Conservation (phyloP, 2,113 vertebrate genomes). For the Gasterosteus nipponicus region DNA sequence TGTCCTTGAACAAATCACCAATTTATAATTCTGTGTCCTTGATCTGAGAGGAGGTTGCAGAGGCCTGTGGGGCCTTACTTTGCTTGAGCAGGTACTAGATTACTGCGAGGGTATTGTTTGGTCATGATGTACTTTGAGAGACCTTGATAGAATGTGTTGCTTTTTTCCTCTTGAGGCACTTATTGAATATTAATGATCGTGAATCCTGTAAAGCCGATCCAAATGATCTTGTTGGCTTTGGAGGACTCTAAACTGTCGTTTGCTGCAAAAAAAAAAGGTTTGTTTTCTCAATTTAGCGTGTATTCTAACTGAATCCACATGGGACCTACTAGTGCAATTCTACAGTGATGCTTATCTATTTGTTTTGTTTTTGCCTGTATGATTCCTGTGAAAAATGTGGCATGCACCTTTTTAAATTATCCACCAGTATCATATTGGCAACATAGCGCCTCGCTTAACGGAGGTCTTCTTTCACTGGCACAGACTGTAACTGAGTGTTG, state of each 20-base stretch:
- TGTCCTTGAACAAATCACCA: slow-evolving; percentile 59
- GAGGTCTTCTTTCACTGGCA: slow-evolving; percentile 25
- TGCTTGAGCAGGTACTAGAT: slow-evolving; percentile 54
- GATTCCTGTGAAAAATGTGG: background rate
- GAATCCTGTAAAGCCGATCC: slow-evolving; percentile 1
- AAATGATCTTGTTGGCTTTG: background rate
- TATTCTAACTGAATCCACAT: slow-evolving; percentile 1
- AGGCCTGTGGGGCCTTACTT: slow-evolving; percentile 42
- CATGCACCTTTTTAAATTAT: background rate
- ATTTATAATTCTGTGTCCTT: slow-evolving; percentile 63
- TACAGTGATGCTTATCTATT: background rate
- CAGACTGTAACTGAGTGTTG: slow-evolving; percentile 14
- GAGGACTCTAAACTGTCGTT: background rate
- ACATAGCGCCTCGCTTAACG: slow-evolving; percentile 25
- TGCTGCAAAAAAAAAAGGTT: slow-evolving; percentile 11
- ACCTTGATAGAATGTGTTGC: slow-evolving; percentile 29
- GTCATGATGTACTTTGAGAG: slow-evolving; percentile 33
- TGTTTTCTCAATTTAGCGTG: background rate
- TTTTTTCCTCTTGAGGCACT: slow-evolving; percentile 21
- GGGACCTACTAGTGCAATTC: background rate
- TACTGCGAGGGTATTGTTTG: slow-evolving; percentile 36
- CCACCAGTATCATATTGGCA: background rate
- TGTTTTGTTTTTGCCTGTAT: slow-evolving; percentile 1
- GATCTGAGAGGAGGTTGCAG: slow-evolving; percentile 48
- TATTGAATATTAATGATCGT: background rate